Evolutionary conservation across 2,797 vertebrate genomes (phyloP).

Genomic region (Bovichtus diacanthus): DNA sequence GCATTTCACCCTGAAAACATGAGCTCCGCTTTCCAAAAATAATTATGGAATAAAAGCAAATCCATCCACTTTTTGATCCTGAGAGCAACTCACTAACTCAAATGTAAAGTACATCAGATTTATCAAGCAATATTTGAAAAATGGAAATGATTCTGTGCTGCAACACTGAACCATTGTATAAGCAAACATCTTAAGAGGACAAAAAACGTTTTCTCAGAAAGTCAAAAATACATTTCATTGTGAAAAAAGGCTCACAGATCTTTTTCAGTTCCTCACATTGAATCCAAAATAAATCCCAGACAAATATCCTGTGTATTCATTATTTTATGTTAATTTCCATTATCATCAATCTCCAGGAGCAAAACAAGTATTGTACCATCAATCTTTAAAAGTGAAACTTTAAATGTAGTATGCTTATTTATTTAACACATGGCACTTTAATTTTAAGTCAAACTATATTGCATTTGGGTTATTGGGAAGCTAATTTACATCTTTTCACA

Average conservation of each 20-base stretch:
- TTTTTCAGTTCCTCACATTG: not conserved
- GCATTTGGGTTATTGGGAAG: not conserved
- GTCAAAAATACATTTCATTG: not conserved
- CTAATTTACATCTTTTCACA: not conserved
- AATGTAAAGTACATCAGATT: not conserved
- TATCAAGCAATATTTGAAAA: not conserved
- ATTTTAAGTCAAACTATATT: not conserved
- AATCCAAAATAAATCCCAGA: not conserved
- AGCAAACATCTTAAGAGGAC: not conserved
- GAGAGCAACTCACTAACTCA: not conserved
- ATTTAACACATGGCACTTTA: not conserved
- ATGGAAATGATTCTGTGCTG: not conserved
- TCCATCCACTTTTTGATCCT: not conserved
- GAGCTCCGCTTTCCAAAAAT: not conserved
- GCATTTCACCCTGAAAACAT: not conserved
- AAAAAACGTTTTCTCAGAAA: not conserved
- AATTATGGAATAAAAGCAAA: not conserved
- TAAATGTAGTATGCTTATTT: not conserved
- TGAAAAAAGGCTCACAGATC: not conserved
- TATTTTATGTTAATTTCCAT: too few species aligned
- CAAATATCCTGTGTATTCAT: too few species aligned
- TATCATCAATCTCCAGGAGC: too few species aligned
- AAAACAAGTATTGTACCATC: too few species aligned
- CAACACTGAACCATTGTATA: not conserved
- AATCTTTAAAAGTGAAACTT: not conserved